Percentiles rank a stretch among this genome's conserved stretches.
These are phyloP conservation scores for Micromys minutus DNA, from an alignment of 2,113 vertebrate genomes.

Conservation along the genomic window DNA sequence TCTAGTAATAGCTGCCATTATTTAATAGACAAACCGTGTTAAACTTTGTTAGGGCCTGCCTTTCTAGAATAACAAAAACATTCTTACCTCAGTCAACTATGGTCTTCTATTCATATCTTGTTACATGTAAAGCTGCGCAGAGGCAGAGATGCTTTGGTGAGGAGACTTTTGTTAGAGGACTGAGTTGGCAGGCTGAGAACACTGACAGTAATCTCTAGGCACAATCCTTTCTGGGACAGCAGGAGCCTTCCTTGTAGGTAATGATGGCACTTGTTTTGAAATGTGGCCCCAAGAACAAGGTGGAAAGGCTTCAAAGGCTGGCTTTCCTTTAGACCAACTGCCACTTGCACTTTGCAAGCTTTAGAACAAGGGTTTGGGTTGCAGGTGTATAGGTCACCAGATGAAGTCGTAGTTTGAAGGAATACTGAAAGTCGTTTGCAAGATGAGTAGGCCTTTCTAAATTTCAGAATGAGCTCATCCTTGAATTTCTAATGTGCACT, in stretches of 20 bases:
- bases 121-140: conserved; percentile 32
- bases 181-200: neutral
- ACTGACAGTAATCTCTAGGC: conserved; percentile 54
- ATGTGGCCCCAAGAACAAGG: conserved; percentile 58
- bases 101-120: conserved; percentile 30
- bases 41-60: conserved; percentile 9
- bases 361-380: conserved; percentile 27
- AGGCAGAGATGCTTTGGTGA: conserved; percentile 65
- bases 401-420: conserved; percentile 45
- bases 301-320: conserved; percentile 59
- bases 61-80: conserved; percentile 27
- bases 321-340: conserved; percentile 44
- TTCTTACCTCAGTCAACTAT: conserved; percentile 47
- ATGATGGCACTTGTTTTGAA: conserved; percentile 68
- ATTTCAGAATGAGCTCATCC: conserved; percentile 49
- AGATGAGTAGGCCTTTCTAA: conserved; percentile 40
- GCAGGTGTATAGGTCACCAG: neutral
- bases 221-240: conserved; percentile 71
- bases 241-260: conserved; percentile 61
- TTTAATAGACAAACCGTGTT: conserved; percentile 12
- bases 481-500: conserved; percentile 8
- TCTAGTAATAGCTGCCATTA: conserved; percentile 2
- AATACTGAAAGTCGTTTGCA: conserved; percentile 55
- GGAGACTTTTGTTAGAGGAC: conserved; percentile 64
- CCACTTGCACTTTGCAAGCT: neutral